These are phyloP conservation scores for Coreius guichenoti DNA, from an alignment of 2,797 vertebrate species.

Conservation along the genomic window DNA sequence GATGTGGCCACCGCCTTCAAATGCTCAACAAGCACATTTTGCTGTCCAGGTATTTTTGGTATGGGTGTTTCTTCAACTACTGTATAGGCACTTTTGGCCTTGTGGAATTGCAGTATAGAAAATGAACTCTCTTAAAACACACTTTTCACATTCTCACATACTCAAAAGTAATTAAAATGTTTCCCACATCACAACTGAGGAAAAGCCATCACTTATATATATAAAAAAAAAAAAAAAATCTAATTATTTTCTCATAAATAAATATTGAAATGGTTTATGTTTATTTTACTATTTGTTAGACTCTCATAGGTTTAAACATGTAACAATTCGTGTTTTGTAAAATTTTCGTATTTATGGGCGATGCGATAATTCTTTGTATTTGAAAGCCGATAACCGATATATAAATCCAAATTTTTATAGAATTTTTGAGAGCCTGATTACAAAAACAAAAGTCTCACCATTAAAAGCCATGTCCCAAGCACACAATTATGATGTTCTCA, in stretches of 20 bases:
- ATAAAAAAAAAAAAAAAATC: not conserved
- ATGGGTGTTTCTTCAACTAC: not conserved
- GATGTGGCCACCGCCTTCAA: not conserved
- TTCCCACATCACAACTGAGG: not conserved
- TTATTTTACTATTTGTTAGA: not conserved
- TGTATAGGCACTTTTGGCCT: not conserved
- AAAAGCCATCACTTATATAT: not conserved
- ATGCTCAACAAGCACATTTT: not conserved
- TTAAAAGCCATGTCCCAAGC: too few relatives aligned
- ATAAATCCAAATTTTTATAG: too few relatives aligned
- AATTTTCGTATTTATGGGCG: too few relatives aligned
- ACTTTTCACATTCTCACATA: not conserved
- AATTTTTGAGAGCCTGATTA: too few relatives aligned
- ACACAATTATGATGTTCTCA: too few relatives aligned
- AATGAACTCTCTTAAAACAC: not conserved
- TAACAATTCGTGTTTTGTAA: not conserved
- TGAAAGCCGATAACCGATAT: too few relatives aligned
- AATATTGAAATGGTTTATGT: not conserved
- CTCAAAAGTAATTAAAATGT: not conserved
- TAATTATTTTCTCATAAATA: not conserved
- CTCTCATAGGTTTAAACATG: not conserved
- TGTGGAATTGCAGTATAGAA: not conserved
- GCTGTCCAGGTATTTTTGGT: slow-evolving; percentile 2
- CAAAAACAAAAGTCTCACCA: too few relatives aligned
- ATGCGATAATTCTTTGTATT: too few relatives aligned